phyloP scores from a whole-genome alignment of 2,888 invertebrate genomes.

The Choreutis nemorana region DNA sequence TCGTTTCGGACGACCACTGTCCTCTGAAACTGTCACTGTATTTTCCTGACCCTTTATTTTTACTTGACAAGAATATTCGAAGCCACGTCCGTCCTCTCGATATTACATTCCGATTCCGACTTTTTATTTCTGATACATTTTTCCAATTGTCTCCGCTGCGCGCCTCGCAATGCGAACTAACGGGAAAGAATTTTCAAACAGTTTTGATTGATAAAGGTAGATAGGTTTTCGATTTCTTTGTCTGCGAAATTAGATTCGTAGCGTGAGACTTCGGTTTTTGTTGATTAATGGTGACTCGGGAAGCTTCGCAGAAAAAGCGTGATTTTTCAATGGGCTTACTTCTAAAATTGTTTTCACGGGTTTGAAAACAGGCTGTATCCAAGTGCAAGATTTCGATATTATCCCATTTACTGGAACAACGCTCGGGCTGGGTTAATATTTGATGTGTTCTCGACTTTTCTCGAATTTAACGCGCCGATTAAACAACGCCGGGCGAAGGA shows the following conservation, averaged over 20 bases:
- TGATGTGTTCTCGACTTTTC: slow-evolving; percentile 63
- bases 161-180: slow-evolving; percentile 50
- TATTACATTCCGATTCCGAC: slow-evolving; percentile 62
- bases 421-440: slow-evolving; percentile 53
- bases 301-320: slow-evolving; percentile 34
- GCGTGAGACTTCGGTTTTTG: slow-evolving; percentile 54
- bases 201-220: slow-evolving; percentile 66
- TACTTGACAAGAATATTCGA: slow-evolving; percentile 62
- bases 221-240: slow-evolving; percentile 62
- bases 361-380: slow-evolving; percentile 23
- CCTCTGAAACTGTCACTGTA: slow-evolving; percentile 60
- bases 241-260: slow-evolving; percentile 60
- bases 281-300: slow-evolving; percentile 59
- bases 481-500: slow-evolving; percentile 56
- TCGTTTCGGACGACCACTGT: slow-evolving; percentile 53
- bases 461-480: slow-evolving; percentile 63
- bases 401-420: slow-evolving; percentile 59
- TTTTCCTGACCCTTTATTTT: slow-evolving; percentile 61
- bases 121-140: slow-evolving; percentile 36
- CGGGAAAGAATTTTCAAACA: slow-evolving; percentile 62
- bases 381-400: slow-evolving; percentile 39
- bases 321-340: slow-evolving; percentile 35
- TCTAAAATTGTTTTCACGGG: slow-evolving; percentile 22
- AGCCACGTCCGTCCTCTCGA: slow-evolving; percentile 48
- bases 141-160: slow-evolving; percentile 24